Conservation (phyloP, 2,888 invertebrate genomes). For the Villa cingulata region DNA sequence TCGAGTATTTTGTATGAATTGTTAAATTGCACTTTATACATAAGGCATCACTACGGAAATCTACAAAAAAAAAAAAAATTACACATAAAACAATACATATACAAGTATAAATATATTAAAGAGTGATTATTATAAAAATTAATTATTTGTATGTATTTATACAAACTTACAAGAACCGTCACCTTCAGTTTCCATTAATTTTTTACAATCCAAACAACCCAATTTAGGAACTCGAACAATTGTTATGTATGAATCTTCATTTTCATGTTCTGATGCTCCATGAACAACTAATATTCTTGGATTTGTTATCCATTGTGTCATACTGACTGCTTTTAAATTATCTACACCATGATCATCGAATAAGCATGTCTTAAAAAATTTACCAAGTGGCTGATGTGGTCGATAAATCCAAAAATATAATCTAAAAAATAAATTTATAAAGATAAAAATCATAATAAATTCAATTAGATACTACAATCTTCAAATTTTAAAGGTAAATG, state of each 20-base stretch:
- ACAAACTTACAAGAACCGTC: constrained; percentile 26
- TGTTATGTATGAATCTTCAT: constrained; percentile 35
- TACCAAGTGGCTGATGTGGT: constrained; percentile 30
- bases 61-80: constrained; percentile 28
- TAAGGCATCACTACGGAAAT: constrained; percentile 48
- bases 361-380: constrained; percentile 42
- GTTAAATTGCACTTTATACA: constrained; percentile 84
- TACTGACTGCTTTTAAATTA: constrained; percentile 44
- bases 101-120: no score
- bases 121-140: no score
- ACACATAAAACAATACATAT: no score
- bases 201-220: constrained; percentile 48
- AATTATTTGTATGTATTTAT: no score
- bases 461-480: no score
- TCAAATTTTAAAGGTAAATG: neutral
- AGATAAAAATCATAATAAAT: neutral
- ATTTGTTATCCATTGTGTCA: constrained; percentile 50
- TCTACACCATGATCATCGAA: constrained; percentile 49
- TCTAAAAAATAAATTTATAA: constrained; percentile 16
- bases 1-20: constrained; percentile 81
- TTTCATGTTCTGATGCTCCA: constrained; percentile 36
- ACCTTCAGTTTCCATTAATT: constrained; percentile 38
- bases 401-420: constrained; percentile 36
- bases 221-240: constrained; percentile 43
- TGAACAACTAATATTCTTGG: constrained; percentile 45